phyloP scores from a whole-genome alignment of 1,140 invertebrate species.

The Charaxes varanes region DNA sequence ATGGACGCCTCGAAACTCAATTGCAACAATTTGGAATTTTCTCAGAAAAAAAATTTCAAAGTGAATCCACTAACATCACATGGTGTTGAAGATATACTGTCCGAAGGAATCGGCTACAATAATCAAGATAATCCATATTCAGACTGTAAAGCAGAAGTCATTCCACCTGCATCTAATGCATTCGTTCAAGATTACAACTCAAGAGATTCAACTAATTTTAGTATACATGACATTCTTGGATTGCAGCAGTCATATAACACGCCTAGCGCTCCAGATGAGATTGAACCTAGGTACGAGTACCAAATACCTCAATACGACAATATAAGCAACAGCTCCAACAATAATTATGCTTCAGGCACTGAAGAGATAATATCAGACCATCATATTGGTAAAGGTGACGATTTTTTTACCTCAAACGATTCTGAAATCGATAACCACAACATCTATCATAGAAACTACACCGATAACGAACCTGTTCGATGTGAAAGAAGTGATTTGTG shows the following conservation, averaged over 20 bases:
- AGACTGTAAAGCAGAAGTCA: constrained; percentile 46
- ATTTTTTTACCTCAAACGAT: constrained; percentile 26
- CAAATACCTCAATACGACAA: constrained; percentile 56
- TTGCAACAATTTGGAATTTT: constrained; percentile 23
- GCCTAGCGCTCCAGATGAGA: constrained; percentile 32
- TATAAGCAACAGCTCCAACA: constrained; percentile 49
- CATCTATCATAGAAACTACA: constrained; percentile 42
- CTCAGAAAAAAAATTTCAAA: constrained; percentile 38
- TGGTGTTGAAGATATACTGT: constrained; percentile 65
- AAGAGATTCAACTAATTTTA: constrained; percentile 66
- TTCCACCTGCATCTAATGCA: constrained; percentile 36
- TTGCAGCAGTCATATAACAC: constrained; percentile 53
- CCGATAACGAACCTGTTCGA: constrained; percentile 38
- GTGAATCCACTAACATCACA: constrained; percentile 44
- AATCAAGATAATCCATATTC: constrained; percentile 35
- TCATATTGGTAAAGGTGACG: constrained; percentile 35
- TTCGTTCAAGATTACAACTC: constrained; percentile 66
- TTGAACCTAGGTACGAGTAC: constrained; percentile 56
- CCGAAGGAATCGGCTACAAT: constrained; percentile 37
- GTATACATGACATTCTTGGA: constrained; percentile 69
- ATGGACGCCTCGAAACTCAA: constrained; percentile 22
- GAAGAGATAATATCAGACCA: constrained; percentile 44
- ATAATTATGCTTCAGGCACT: constrained; percentile 40
- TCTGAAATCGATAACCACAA: constrained; percentile 37
- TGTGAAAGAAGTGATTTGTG: constrained; percentile 40